Evolutionary conservation across 2,888 invertebrate species (phyloP), one percentile per base, ranked within the genome.

Genomic region (Parnassius smintheus): DNA sequence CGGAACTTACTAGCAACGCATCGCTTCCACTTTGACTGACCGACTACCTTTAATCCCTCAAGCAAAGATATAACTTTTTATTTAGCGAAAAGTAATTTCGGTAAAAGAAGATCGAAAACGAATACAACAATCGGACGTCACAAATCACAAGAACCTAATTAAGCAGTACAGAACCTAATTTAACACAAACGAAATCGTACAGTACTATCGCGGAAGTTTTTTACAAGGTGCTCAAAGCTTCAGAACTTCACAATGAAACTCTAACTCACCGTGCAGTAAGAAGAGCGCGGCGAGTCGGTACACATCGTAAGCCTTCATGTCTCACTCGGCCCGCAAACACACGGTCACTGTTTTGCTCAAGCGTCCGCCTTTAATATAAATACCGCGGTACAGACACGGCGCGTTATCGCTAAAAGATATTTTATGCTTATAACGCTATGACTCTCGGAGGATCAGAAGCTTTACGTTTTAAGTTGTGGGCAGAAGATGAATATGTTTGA

Each of bases 201-300:
- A 9, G 13, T 49, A 35, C 35, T 35, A 35, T 7, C 4, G 35
- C 35, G 35, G 35, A 4, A 4, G 7, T 35, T 7, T 35, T 35
- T 1, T 35, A 35, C 35, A 7, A 7, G 10, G 12, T 13, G 25
- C 42, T 11, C 44, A 8, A 18, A 18, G 11, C 35, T 54, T 55
- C 22, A 52, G 18, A 25, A 35, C 18, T 10, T 35, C 42, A 35
- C 44, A 59, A 12, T 25, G 56, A 35, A 63, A 62, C 59, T 63
- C 55, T 59, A 63, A 62, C 63, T 63, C 55, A 63, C 63, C 63
- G 59, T 59, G 59, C 55, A 63, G 55, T 41, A 59, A 46, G 55
- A 63, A 13, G 49, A 49, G 41, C 35, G 50, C 46, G 44, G 51
- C 55, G 51, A 63, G 46, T 25, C 45, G 45, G 44, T 41, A 55